These are phyloP conservation scores for Hoplodrina blanda DNA, from an alignment of 2,888 invertebrate genomes.

Conservation along the genomic window DNA sequence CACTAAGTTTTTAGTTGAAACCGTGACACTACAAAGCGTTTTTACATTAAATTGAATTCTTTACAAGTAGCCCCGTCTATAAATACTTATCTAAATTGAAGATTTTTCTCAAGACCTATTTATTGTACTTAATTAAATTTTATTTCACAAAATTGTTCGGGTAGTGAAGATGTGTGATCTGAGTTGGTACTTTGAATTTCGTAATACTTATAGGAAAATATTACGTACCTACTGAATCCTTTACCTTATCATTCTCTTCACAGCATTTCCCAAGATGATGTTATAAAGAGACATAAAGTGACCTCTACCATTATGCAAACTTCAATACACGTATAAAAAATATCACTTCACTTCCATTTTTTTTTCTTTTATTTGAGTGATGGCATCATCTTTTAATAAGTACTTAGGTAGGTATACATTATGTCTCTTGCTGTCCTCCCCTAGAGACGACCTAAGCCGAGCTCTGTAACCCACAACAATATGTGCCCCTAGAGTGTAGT, in stretches of 20 bases:
- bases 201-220: constrained; percentile 9
- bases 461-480: too few species aligned
- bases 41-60: constrained; percentile 32
- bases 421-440: too few species aligned
- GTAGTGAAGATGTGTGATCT: not conserved
- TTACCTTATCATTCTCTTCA: constrained; percentile 20
- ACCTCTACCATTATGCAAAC: not conserved
- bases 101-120: not conserved
- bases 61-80: constrained; percentile 32
- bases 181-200: too few species aligned
- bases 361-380: too few species aligned
- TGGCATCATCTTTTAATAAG: too few species aligned
- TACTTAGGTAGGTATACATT: too few species aligned
- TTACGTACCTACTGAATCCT: not conserved
- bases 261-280: constrained; percentile 14
- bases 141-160: not conserved
- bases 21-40: constrained; percentile 23
- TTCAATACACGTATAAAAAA: too few species aligned
- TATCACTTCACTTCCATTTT: too few species aligned
- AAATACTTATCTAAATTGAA: constrained; percentile 22
- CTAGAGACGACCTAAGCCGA: too few species aligned
- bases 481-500: too few species aligned
- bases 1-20: constrained; percentile 23
- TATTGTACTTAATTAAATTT: not conserved
- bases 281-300: not conserved